phyloP scores from a whole-genome alignment of 2,113 vertebrate species.

The Trinectes maculatus region DNA sequence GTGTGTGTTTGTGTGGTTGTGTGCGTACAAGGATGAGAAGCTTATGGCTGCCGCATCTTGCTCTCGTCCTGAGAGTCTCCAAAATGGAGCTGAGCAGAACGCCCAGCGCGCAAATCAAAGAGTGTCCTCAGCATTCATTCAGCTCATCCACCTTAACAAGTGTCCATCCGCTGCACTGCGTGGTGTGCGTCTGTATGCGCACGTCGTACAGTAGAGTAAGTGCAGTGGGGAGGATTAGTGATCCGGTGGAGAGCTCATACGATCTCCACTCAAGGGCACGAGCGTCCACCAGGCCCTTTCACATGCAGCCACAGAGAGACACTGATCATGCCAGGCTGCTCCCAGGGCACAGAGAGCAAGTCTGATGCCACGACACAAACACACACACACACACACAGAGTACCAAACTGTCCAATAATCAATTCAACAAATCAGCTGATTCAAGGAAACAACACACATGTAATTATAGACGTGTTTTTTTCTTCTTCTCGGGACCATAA shows the following conservation, averaged over 20 bases:
- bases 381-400: no score
- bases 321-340: slow-evolving; percentile 72
- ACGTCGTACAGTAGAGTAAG: slow-evolving; percentile 16
- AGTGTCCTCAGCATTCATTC: slow-evolving; percentile 29
- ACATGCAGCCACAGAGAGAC: slow-evolving; percentile 72
- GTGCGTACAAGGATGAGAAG: slow-evolving; percentile 36
- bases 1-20: slow-evolving; percentile 10
- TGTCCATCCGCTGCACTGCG: slow-evolving; percentile 23
- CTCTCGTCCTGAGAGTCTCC: slow-evolving; percentile 36
- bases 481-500: slow-evolving; percentile 1
- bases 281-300: slow-evolving; percentile 59
- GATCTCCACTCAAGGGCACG: slow-evolving; percentile 74
- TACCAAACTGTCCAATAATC: no score
- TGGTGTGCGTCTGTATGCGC: slow-evolving; percentile 7
- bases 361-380: slow-evolving; percentile 30
- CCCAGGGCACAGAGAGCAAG: slow-evolving; percentile 60
- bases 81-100: slow-evolving; percentile 58
- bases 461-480: slow-evolving; percentile 4
- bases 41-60: slow-evolving; percentile 46
- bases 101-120: slow-evolving; percentile 23
- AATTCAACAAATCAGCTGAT: not conserved
- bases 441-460: slow-evolving; percentile 2
- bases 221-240: slow-evolving; percentile 58
- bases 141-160: slow-evolving; percentile 42
- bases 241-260: slow-evolving; percentile 65